phyloP scores from a whole-genome alignment of 2,888 invertebrate genomes.

The Aphodius granarius region DNA sequence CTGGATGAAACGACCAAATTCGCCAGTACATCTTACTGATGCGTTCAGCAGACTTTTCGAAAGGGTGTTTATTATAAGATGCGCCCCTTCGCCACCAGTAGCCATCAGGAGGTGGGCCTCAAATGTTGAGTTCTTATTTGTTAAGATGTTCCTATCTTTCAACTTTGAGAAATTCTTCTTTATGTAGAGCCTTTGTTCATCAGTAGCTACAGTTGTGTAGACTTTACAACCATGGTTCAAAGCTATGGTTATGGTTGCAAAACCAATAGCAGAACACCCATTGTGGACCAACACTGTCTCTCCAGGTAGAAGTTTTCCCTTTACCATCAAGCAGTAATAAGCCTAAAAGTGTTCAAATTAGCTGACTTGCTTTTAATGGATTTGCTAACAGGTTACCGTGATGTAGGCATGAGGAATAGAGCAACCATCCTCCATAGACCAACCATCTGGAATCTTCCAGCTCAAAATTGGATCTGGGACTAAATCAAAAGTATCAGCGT shows the following conservation, averaged over 20 bases:
- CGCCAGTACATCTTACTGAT: constrained; percentile 63
- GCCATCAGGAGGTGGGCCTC: constrained; percentile 79
- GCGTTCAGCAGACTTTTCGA: constrained; percentile 85
- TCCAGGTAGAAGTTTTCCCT: constrained; percentile 44
- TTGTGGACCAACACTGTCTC: constrained; percentile 59
- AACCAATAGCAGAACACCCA: constrained; percentile 69
- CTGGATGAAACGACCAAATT: constrained; percentile 74
- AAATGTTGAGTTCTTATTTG: constrained; percentile 67
- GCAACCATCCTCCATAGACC: constrained; percentile 75
- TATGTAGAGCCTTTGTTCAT: constrained; percentile 45
- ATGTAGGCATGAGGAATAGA: constrained; percentile 80
- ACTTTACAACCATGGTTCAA: constrained; percentile 60
- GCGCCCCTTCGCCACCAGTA: constrained; percentile 86
- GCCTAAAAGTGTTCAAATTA: constrained; percentile 43
- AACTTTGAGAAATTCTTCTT: constrained; percentile 46
- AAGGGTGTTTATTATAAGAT: constrained; percentile 87
- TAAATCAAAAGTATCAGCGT: constrained; percentile 44
- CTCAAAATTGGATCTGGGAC: constrained; percentile 52
- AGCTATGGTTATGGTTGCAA: constrained; percentile 70
- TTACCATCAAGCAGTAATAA: constrained; percentile 52
- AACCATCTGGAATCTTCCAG: constrained; percentile 73
- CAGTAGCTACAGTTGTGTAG: constrained; percentile 64
- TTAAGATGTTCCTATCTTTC: constrained; percentile 44
- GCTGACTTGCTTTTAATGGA: not conserved
- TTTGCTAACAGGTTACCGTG: constrained; percentile 51